A percentile compares a stretch with the other conserved stretches of the same genome.
phyloP scores from a whole-genome alignment of 2,797 vertebrate genomes.

The Ambastaia sidthimunki region DNA sequence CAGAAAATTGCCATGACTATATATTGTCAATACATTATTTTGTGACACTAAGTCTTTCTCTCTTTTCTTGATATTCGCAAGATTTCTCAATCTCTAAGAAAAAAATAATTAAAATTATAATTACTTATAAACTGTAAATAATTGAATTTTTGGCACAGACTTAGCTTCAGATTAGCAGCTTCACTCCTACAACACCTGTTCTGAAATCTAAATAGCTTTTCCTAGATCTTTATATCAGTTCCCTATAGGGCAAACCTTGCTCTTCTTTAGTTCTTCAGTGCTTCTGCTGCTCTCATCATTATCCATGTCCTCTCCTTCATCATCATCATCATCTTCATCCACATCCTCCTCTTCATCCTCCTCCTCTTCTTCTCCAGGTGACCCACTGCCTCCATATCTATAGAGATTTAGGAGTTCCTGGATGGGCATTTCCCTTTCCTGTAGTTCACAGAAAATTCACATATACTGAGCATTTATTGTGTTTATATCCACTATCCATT shows the following conservation, averaged over 20 bases:
- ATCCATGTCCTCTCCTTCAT: slow-evolving; percentile 75
- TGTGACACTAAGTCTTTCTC: too few species aligned
- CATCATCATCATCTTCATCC: slow-evolving; percentile 71
- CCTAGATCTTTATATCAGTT: neutral
- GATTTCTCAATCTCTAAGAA: too few species aligned
- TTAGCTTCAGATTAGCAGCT: too few species aligned
- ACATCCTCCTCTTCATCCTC: slow-evolving; percentile 76
- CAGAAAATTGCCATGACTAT: too few species aligned
- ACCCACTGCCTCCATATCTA: slow-evolving; percentile 79
- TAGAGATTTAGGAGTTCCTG: slow-evolving; percentile 85
- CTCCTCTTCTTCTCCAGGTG: slow-evolving; percentile 82
- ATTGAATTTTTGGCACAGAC: too few species aligned
- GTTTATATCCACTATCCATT: neutral
- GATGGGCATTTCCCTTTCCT: slow-evolving; percentile 88
- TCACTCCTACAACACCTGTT: too few species aligned
- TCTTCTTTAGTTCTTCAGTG: slow-evolving; percentile 75
- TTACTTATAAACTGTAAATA: too few species aligned
- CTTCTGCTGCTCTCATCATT: slow-evolving; percentile 84
- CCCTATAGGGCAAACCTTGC: slow-evolving; percentile 42
- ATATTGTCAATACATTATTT: too few species aligned
- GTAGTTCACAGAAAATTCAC: slow-evolving; percentile 16
- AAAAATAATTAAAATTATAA: too few species aligned
- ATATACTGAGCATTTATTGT: neutral
- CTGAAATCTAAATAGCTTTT: too few species aligned
- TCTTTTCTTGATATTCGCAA: too few species aligned